Conservation (phyloP, 2,888 invertebrate genomes). For the Drosophila vallismaia region DNA sequence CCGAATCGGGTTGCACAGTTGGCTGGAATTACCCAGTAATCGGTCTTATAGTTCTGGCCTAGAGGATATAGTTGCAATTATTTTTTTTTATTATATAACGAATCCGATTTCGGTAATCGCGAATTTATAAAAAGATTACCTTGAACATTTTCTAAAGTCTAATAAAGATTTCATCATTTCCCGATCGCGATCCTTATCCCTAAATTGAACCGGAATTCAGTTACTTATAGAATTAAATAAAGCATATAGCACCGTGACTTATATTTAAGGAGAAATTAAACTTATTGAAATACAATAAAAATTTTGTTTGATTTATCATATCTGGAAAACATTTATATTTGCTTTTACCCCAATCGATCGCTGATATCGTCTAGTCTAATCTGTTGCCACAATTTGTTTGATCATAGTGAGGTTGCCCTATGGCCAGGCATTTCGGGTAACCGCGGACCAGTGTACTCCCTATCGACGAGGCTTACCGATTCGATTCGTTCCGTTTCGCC, state of each 20-base stretch:
- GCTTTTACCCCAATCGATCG: conserved; percentile 10
- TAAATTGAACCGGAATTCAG: not conserved
- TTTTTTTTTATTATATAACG: too few species aligned
- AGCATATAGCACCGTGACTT: not conserved
- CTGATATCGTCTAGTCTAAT: conserved; percentile 18
- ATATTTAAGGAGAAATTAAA: not conserved
- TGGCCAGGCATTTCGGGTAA: not conserved
- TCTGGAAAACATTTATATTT: conserved; percentile 14
- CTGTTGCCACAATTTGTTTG: conserved; percentile 9
- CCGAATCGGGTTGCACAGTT: conserved; percentile 54
- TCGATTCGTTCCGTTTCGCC: not conserved
- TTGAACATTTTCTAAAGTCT: not conserved
- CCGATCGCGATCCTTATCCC: too few species aligned
- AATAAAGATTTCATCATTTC: not conserved
- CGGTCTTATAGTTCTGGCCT: not conserved
- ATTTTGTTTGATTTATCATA: conserved; percentile 11
- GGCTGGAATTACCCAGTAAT: conserved; percentile 6
- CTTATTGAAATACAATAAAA: not conserved
- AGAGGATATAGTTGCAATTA: conserved; percentile 1
- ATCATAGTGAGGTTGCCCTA: conserved; percentile 26
- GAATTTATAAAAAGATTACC: not conserved
- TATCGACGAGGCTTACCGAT: conserved; percentile 17
- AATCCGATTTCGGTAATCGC: not conserved
- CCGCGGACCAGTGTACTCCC: conserved; percentile 17
- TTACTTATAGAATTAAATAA: not conserved